Evolutionary conservation across 1,140 invertebrate species (phyloP).

Genomic region (Camponotus pennsylvanicus): DNA sequence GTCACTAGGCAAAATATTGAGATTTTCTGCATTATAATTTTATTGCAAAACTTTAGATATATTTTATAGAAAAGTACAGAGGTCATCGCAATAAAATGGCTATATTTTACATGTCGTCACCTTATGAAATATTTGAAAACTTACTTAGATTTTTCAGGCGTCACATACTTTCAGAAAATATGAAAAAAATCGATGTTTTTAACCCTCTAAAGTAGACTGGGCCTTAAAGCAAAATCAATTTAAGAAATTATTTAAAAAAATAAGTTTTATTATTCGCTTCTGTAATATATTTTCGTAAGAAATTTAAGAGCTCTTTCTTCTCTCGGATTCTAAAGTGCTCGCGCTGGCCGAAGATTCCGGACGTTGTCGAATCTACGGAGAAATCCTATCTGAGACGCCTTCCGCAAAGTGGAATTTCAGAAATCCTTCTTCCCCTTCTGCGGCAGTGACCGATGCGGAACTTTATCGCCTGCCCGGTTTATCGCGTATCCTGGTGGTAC

Average conservation of each 20-base stretch:
- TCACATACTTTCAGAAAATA: too few species aligned
- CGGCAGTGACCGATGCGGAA: slow-evolving; percentile 60
- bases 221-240: background rate
- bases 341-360: background rate
- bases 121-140: too few species aligned
- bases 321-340: background rate
- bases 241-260: background rate
- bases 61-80: too few species aligned
- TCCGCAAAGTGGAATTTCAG: slow-evolving; percentile 69
- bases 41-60: too few species aligned
- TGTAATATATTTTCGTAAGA: background rate
- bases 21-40: too few species aligned
- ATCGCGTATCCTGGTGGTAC: slow-evolving; percentile 82
- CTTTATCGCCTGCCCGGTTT: slow-evolving; percentile 76
- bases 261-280: background rate
- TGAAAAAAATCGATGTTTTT: too few species aligned
- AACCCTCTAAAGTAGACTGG: too few species aligned
- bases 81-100: too few species aligned
- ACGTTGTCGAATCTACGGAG: slow-evolving; percentile 9
- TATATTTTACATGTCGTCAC: too few species aligned
- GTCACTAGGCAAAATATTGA: too few species aligned
- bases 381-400: slow-evolving; percentile 32
- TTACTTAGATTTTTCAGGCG: too few species aligned
- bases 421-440: slow-evolving; percentile 61
- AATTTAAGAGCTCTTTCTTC: too few species aligned